phyloP scores from a whole-genome alignment of 2,113 vertebrate genomes.

The Pimephales promelas region DNA sequence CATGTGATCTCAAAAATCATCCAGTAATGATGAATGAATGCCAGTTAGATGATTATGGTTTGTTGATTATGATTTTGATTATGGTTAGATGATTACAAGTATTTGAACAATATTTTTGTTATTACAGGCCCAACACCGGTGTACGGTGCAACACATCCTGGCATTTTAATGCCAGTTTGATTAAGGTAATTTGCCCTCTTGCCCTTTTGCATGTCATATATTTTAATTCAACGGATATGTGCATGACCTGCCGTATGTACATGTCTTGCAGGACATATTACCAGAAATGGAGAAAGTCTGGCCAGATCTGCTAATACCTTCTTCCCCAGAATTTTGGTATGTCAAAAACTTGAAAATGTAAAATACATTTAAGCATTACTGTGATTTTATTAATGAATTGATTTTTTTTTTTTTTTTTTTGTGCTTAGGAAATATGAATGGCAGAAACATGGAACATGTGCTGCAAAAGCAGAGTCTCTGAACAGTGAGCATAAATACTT shows the following conservation, averaged over 20 bases:
- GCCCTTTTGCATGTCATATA: neutral
- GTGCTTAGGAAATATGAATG: constrained; percentile 64
- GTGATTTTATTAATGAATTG: neutral
- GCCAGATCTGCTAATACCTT: constrained; percentile 58
- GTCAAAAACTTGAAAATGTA: neutral
- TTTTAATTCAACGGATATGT: neutral
- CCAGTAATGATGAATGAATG: neutral
- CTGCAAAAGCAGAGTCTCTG: constrained; percentile 50
- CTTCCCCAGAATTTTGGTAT: constrained; percentile 57
- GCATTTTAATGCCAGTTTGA: constrained; percentile 61
- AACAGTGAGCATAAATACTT: constrained; percentile 65
- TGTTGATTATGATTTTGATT: too few species aligned
- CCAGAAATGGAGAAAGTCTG: constrained; percentile 60
- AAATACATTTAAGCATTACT: neutral
- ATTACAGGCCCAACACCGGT: constrained; percentile 71
- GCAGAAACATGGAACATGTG: constrained; percentile 66
- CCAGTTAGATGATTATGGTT: neutral
- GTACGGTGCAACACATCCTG: constrained; percentile 69
- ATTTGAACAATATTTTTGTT: constrained; percentile 29
- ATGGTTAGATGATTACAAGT: too few species aligned
- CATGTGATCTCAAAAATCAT: neutral
- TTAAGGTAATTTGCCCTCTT: constrained; percentile 26
- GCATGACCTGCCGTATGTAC: neutral
- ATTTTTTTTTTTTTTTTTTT: too few species aligned
- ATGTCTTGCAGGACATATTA: constrained; percentile 57